Evolutionary conservation across 2,113 vertebrate species (phyloP), one percentile per base, ranked within the genome.

Genomic region (Gallinago undulata): DNA sequence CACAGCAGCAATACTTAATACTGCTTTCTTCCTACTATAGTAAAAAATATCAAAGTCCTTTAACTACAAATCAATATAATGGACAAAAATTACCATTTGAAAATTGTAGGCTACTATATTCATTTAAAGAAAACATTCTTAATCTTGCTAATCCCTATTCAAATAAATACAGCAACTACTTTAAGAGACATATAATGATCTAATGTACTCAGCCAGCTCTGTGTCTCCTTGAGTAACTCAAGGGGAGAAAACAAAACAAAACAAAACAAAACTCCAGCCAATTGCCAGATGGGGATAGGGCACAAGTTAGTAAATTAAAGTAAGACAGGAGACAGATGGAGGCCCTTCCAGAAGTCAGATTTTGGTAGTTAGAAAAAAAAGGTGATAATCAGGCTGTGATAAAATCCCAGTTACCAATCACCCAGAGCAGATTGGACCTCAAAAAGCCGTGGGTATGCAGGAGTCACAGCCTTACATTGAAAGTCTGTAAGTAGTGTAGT

Each of bases 101-200:
- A 89, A 93, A 84, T 93, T 70, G 75, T 24, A 70, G 87, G 30
- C 82, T 84, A 27, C 90, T 92, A 19, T 51, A 80, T 55, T 70
- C 13, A 69, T 87, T 94, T 93, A 88, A 90, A 90, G 63, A 86
- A 93, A 93, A 86, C 68, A 43, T 80, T 84, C 70, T 76, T 89
- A 85, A 85, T 91, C 79, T 92, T 86, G 64, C 88, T 94, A 95
- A 96, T 92, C 72, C 76, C 75, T 70, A 72, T 81, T 85, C 78
- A 93, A 92, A 96, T 88, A 96, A 92, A 96, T 78, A 83, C 70
- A 90, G 62, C 59, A 83, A 80, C 88, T 67, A 39, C 60, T 93
- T 91, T 77, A 86, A 70, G 76, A 84, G 85, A 79, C 72, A 86
- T 81, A 73, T 73, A 93, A 88, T 85, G 84, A 93, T 67, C 90